Base-by-base conservation (phyloP, 23 tunicate genomes). In the Corella eumyota region DNA sequence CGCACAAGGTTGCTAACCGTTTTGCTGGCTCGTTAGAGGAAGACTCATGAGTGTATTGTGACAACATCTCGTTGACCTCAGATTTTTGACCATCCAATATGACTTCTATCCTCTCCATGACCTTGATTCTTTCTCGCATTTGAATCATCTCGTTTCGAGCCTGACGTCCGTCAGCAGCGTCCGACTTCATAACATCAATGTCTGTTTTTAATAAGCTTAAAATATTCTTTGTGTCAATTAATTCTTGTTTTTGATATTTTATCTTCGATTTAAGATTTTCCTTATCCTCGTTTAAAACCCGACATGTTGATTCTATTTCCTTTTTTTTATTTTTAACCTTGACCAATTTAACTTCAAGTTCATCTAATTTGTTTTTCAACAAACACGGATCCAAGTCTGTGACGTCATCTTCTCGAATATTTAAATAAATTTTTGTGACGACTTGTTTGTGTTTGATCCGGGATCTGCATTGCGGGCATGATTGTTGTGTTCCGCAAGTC, bases 381-480 rank as follows among this genome's bases (percentile, higher is more conserved):
- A 36, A 51, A 45, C 36, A 86, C 9, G 95, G 80, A 66, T 77
- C 95, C 33, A 86, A 30, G 0, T 63, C 60, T 2, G 50, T 60
- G 20, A 66, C 66, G 32, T 60, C 50, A 45, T 62, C 69, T 47
- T 86, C 74, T n/a, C 74, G 79, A 11, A 66, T 2, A 60, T 86
- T 77, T 19, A 77, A 36, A 28, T 47, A 74, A 29, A 69, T 38
- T 62, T 68, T 68, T 6, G 25, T 27, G 21, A 69, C 35, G 36
- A 85, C 72, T 36, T 72, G 79, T 32, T 50, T 65, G 22, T 40
- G 32, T 4, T 49, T 58, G 17, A 78, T 54, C 2, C 38, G 45
- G 32, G 73, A 65, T 59, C 95, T 34, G 75, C 95, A 86, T 50
- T 86, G 85, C 3, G 95, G 95, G 55, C 95, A 86, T 1, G 95